These are phyloP conservation scores for Lytechinus variegatus DNA, from an alignment of 35 echinoderm and acorn worm species.

Conservation along the genomic window DNA sequence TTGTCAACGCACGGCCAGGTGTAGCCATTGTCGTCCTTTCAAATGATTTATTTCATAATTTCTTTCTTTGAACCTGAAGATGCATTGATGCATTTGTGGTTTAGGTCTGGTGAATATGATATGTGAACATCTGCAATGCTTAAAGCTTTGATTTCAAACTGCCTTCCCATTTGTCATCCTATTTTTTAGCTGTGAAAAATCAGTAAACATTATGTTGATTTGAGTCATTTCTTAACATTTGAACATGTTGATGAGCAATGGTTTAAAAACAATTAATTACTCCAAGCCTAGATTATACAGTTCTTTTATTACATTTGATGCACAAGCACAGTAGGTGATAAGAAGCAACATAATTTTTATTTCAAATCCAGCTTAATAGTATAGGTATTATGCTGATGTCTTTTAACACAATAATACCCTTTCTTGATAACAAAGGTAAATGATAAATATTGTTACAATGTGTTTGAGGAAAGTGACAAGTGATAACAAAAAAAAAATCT, in stretches of 20 bases:
- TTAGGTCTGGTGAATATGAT: background rate
- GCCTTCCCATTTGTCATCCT: background rate
- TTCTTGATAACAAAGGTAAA: background rate
- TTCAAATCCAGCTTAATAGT: background rate
- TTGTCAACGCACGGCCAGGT: background rate
- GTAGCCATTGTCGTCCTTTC: background rate
- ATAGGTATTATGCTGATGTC: background rate
- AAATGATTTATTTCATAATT: background rate
- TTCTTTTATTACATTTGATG: background rate
- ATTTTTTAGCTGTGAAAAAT: background rate
- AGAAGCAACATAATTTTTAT: background rate
- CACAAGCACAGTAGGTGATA: background rate
- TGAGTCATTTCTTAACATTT: background rate
- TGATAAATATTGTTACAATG: too few relatives aligned
- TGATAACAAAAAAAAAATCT: background rate
- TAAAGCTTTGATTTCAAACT: background rate
- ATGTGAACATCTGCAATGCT: background rate
- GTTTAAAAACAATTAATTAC: background rate
- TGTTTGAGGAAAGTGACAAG: background rate
- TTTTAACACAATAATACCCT: background rate
- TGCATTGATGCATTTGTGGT: background rate
- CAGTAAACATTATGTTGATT: background rate
- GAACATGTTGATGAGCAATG: background rate
- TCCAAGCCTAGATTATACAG: background rate
- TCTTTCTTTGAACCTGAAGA: conserved; percentile 1